Conservation (phyloP, 2,888 invertebrate genomes). For the Antitype chi region DNA sequence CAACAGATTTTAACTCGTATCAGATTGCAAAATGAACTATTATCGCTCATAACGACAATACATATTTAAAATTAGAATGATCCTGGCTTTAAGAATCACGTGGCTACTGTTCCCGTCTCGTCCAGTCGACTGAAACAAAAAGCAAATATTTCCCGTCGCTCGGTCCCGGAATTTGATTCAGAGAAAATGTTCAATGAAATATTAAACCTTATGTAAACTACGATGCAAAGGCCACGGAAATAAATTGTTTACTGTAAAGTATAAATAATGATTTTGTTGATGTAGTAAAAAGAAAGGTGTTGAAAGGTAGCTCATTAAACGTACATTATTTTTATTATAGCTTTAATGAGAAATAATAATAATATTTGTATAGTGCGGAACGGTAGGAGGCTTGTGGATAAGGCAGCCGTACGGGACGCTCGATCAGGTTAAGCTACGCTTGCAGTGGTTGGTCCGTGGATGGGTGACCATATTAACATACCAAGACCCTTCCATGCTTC, state of each 20-base stretch:
- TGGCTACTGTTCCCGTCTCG: conserved; percentile 46
- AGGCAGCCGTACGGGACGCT: no score
- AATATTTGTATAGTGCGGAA: no score
- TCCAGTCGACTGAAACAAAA: conserved; percentile 44
- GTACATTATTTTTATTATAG: background rate
- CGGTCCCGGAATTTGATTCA: conserved; percentile 39
- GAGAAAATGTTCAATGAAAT: conserved; percentile 35
- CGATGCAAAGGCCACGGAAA: background rate
- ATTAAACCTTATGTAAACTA: conserved; percentile 35
- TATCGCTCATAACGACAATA: no score
- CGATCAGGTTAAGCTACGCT: no score
- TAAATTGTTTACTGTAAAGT: background rate
- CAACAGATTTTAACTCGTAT: no score
- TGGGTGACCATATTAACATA: no score
- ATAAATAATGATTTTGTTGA: background rate
- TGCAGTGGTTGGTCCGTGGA: no score
- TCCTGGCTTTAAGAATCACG: background rate
- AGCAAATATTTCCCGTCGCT: conserved; percentile 36
- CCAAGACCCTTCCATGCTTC: no score
- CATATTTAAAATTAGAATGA: background rate
- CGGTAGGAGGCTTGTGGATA: no score
- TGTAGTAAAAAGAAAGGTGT: background rate
- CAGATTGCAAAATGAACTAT: no score
- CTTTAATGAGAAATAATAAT: background rate
- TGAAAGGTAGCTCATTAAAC: background rate